Conservation (phyloP, 2,113 vertebrate genomes). For the Polyodon spathula region DNA sequence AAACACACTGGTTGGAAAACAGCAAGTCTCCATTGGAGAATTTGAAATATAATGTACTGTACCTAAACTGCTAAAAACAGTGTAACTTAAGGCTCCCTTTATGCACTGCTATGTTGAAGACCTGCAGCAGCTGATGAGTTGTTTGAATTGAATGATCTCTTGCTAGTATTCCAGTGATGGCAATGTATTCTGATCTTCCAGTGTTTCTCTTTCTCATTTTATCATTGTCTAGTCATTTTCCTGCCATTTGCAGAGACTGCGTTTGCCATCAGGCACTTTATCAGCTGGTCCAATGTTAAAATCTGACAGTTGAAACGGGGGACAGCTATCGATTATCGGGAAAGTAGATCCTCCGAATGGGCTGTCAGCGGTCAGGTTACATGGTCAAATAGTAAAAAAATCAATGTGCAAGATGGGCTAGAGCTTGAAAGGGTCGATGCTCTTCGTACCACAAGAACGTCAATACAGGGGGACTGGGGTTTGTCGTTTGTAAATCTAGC, state of each 20-base stretch:
- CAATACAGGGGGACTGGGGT: constrained; percentile 3
- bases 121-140: too few relatives aligned
- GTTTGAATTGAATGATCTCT: too few relatives aligned
- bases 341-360: constrained; percentile 25
- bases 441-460: constrained; percentile 24
- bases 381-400: constrained; percentile 29
- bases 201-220: too few relatives aligned
- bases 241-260: neutral
- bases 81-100: too few relatives aligned
- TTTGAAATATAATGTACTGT: too few relatives aligned
- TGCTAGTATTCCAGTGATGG: too few relatives aligned
- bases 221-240: neutral
- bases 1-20: too few relatives aligned
- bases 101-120: too few relatives aligned
- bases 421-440: constrained; percentile 24
- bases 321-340: constrained; percentile 24
- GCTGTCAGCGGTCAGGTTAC: constrained; percentile 35
- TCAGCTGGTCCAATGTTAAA: neutral
- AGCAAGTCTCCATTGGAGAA: too few relatives aligned
- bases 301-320: constrained; percentile 9
- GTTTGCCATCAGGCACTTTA: neutral
- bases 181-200: too few relatives aligned
- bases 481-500: constrained; percentile 18
- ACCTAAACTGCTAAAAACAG: too few relatives aligned
- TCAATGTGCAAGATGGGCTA: constrained; percentile 28